These are phyloP conservation scores for Malurus alboscapulatus DNA, from an alignment of 2,113 vertebrate species.

Conservation along the genomic window DNA sequence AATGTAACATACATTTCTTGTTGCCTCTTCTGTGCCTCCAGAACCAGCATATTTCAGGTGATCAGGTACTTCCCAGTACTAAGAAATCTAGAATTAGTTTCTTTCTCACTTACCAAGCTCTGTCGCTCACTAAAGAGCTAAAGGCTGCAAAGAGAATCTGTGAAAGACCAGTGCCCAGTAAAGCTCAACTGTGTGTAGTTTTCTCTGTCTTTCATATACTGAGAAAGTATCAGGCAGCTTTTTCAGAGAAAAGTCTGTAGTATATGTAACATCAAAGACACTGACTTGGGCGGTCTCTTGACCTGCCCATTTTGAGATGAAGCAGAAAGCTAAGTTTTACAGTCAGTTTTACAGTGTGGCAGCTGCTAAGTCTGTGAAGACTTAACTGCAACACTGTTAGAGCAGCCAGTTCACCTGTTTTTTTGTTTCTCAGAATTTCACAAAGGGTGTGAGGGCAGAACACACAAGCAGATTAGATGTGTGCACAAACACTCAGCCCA, in stretches of 20 bases:
- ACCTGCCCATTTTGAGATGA: not conserved
- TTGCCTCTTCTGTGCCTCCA: not conserved
- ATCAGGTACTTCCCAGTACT: not conserved
- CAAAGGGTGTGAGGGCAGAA: not conserved
- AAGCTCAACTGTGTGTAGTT: not conserved
- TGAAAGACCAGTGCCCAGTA: not conserved
- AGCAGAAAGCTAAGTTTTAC: not conserved
- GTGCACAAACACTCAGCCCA: not conserved
- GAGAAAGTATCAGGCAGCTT: not conserved
- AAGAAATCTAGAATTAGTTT: not conserved
- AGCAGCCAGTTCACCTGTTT: not conserved
- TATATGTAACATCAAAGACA: not conserved
- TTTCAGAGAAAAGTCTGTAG: not conserved
- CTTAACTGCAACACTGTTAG: not conserved
- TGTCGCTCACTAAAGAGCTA: not conserved
- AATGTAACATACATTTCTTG: not conserved
- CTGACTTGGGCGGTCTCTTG: not conserved
- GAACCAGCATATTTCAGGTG: not conserved
- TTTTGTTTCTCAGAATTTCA: not conserved
- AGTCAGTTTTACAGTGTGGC: not conserved
- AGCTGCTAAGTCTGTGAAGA: not conserved
- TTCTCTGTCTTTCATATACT: not conserved
- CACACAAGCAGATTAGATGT: not conserved
- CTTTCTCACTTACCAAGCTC: not conserved
- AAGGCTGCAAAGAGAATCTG: not conserved